phyloP scores from a whole-genome alignment of 2,797 vertebrate genomes.

The Forpus xanthops region DNA sequence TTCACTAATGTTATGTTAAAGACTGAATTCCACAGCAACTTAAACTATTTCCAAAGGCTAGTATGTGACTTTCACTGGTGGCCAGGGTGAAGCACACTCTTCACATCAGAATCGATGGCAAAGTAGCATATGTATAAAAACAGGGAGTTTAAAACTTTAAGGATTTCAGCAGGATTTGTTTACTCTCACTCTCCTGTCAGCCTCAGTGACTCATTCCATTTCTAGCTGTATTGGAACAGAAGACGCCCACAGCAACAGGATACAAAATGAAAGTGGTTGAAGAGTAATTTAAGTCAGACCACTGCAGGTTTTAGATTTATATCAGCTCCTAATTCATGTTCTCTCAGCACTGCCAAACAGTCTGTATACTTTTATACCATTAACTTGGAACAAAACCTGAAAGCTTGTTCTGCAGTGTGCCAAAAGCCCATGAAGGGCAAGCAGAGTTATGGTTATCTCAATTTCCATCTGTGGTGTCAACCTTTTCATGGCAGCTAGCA shows the following conservation, averaged over 20 bases:
- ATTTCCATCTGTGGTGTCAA: neutral
- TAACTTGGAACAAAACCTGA: neutral
- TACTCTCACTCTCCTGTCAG: neutral
- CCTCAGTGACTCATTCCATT: neutral
- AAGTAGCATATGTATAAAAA: neutral
- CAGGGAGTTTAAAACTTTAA: neutral
- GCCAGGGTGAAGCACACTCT: neutral
- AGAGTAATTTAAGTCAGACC: neutral
- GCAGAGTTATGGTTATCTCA: neutral
- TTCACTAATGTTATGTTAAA: neutral
- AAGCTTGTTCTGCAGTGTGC: neutral
- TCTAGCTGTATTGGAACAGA: accelerated
- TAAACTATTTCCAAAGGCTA: neutral
- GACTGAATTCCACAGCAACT: neutral
- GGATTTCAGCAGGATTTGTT: neutral
- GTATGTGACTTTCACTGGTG: accelerated
- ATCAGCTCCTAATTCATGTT: neutral
- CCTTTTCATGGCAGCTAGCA: neutral
- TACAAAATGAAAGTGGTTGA: accelerated
- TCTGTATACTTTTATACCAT: neutral
- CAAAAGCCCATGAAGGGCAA: neutral
- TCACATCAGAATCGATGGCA: neutral
- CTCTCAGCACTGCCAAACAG: neutral
- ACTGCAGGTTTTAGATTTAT: accelerated
- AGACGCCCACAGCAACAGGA: neutral